Conservation (phyloP, 2,888 invertebrate species). For the Agrypnus murinus region DNA sequence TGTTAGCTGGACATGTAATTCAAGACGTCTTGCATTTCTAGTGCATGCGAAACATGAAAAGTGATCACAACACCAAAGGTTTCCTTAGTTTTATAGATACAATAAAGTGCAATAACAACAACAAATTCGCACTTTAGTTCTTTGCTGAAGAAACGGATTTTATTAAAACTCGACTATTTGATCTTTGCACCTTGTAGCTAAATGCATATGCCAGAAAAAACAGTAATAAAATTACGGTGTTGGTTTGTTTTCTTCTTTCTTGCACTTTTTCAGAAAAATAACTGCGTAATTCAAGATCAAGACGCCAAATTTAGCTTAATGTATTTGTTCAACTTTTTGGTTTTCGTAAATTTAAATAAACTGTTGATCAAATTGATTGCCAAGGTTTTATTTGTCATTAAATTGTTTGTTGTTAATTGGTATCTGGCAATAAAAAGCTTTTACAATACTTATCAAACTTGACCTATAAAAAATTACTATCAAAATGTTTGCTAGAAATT, state of each 20-base stretch:
- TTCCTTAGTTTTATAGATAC: not conserved
- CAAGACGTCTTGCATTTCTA: not conserved
- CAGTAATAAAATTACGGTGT: not conserved
- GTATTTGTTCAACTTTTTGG: too few species aligned
- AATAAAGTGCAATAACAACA: not conserved
- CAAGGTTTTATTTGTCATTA: too few species aligned
- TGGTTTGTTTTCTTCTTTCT: slow-evolving; percentile 13
- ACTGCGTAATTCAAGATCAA: too few species aligned
- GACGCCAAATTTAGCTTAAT: too few species aligned
- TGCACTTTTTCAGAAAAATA: not conserved
- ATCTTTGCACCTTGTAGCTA: slow-evolving; percentile 17
- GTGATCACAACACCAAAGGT: slow-evolving; percentile 1
- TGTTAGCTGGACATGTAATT: slow-evolving; percentile 7
- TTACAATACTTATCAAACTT: not conserved
- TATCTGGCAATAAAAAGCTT: too few species aligned
- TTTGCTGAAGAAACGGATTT: slow-evolving; percentile 12
- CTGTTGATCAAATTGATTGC: too few species aligned
- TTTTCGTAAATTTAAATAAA: too few species aligned
- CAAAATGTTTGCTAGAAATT: slow-evolving; percentile 3
- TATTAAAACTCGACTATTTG: not conserved
- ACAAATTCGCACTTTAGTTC: too few species aligned
- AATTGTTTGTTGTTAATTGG: too few species aligned
- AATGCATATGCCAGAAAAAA: slow-evolving; percentile 6
- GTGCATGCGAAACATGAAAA: slow-evolving; percentile 8
- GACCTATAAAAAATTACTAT: not conserved